Base-by-base conservation (phyloP, 2,888 invertebrate species). In the Emmelina monodactyla region DNA sequence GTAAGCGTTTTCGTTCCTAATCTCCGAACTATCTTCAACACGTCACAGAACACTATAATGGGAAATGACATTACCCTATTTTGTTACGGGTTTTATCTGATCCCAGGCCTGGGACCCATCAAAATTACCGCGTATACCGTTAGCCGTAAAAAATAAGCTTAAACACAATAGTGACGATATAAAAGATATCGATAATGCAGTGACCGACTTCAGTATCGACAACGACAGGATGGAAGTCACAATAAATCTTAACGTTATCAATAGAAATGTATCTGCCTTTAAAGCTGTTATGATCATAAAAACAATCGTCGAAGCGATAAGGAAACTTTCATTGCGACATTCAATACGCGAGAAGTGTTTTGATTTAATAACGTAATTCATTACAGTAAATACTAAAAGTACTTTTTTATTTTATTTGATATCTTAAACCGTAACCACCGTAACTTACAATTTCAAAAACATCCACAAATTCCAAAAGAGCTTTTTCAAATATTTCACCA, bases 21-120 rank as follows among this genome's bases (percentile, higher is more conserved):
- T 52, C 52, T 55, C 51, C 46, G 35, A 46, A 54, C 41, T 56
- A 65, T 66, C 71, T 60, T 56, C 54, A 50, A 55, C 58, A 72
- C 73, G 75, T 73, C 69, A 73, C 71, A 68, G 60, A 62, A 55
- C 64, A 62, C 52, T 50, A 52, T 75, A 73, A 75, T 71, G 62
- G 58, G 58, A 53, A 55, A 58, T 58, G 60, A 63, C 69, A 70
- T 73, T 73, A 75, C 62, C 68, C 73, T 64, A 71, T 73, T 67
- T 60, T 59, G 55, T 53, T 43, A 40, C 49, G 49, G 45, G 49
- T 49, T 41, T 39, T 47, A 47, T 55, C 67, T 73, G 73, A 58
- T 65, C 61, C 43, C 43, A 46, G 34, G 35, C 16, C 19, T 35
- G 25, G 25, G 37, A 58, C 55, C 59, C 57, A 58, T 53, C 54